Evolutionary conservation across 2,888 invertebrate species (phyloP).

Genomic region (Amblyjoppa fuscipennis): DNA sequence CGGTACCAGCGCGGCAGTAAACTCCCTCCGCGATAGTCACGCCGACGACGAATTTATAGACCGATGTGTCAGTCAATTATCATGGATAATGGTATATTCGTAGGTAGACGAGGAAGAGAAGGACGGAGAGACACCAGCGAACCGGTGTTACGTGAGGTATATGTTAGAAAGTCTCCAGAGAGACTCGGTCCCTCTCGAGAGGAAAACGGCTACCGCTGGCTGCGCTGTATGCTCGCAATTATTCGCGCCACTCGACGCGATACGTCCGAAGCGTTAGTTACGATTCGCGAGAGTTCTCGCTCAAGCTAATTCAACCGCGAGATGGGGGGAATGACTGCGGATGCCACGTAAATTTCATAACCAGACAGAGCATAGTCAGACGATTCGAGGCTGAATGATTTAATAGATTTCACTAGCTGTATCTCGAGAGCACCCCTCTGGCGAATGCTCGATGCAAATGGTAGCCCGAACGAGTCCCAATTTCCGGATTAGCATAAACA

Average conservation of each 20-base stretch:
- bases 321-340: neutral
- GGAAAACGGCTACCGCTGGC: slow-evolving; percentile 25
- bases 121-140: neutral
- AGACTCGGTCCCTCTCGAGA: slow-evolving; percentile 15
- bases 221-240: slow-evolving; percentile 26
- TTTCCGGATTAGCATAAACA: slow-evolving; percentile 38
- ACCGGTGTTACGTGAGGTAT: neutral
- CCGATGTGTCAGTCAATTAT: slow-evolving; percentile 39
- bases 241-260: slow-evolving; percentile 46
- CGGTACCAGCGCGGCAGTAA: slow-evolving; percentile 25
- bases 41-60: slow-evolving; percentile 46
- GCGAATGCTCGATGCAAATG: slow-evolving; percentile 5
- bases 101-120: slow-evolving; percentile 14
- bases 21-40: slow-evolving; percentile 7
- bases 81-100: slow-evolving; percentile 46
- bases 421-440: slow-evolving; percentile 1
- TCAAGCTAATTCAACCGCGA: slow-evolving; percentile 28
- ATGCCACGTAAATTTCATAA: slow-evolving; percentile 49
- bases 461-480: slow-evolving; percentile 10
- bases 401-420: slow-evolving; percentile 19
- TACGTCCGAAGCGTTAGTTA: slow-evolving; percentile 50
- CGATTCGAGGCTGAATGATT: slow-evolving; percentile 35
- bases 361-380: slow-evolving; percentile 12
- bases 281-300: slow-evolving; percentile 33
- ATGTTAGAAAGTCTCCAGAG: slow-evolving; percentile 37